Evolutionary conservation across 2,888 invertebrate genomes (phyloP).

Genomic region (Diarsia brunnea): DNA sequence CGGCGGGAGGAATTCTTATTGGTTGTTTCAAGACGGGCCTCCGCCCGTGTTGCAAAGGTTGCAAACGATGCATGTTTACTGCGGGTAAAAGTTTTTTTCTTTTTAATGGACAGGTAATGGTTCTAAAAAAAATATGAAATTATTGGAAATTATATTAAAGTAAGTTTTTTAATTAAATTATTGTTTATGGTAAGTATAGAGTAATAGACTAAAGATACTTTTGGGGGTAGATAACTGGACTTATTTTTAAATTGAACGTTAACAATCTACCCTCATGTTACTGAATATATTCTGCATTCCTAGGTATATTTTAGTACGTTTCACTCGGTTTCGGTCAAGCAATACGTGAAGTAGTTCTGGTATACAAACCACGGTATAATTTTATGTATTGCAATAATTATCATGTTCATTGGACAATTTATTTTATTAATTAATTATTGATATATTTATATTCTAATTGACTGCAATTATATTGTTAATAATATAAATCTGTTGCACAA

Average conservation of each 20-base stretch:
- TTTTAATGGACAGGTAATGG: neutral
- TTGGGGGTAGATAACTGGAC: conserved; percentile 16
- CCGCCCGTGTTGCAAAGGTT: conserved; percentile 68
- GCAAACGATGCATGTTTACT: conserved; percentile 40
- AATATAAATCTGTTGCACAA: conserved; percentile 67
- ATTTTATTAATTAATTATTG: conserved; percentile 73
- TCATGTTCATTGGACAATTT: conserved; percentile 72
- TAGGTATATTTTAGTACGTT: conserved; percentile 5
- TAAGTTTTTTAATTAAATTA: neutral
- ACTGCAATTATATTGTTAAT: conserved; percentile 68
- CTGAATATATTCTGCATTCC: neutral
- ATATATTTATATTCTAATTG: conserved; percentile 71
- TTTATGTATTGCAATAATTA: conserved; percentile 71
- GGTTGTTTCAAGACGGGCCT: conserved; percentile 78
- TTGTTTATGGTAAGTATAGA: conserved; percentile 19
- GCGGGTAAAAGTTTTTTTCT: conserved; percentile 31
- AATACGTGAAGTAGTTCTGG: conserved; percentile 78
- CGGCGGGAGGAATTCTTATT: conserved; percentile 75
- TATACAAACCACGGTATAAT: conserved; percentile 67
- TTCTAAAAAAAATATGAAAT: neutral
- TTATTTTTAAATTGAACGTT: conserved; percentile 12
- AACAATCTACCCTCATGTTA: conserved; percentile 49
- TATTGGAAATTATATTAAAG: neutral
- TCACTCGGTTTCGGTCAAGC: conserved; percentile 77
- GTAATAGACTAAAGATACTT: conserved; percentile 7